Evolutionary conservation across 2,113 vertebrate genomes (phyloP).

Genomic region (Dicentrarchus labrax): DNA sequence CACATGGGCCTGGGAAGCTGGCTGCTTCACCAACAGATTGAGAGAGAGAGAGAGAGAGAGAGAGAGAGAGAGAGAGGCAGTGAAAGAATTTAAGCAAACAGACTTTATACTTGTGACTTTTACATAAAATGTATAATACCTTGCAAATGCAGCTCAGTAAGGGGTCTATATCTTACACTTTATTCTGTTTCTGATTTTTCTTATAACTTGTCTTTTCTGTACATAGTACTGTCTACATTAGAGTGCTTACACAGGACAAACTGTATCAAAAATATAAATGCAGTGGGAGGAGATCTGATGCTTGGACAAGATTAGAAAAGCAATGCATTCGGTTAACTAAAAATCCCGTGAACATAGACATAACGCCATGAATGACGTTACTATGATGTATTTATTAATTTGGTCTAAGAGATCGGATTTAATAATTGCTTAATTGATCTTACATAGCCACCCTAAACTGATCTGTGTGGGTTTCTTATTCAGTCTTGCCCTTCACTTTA

Average conservation of each 20-base stretch:
- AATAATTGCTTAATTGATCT: background rate
- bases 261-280: background rate
- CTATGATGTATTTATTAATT: background rate
- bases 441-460: too few species aligned
- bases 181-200: background rate
- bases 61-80: background rate
- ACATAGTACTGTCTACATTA: background rate
- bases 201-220: background rate
- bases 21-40: conserved; percentile 34
- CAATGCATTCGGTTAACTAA: background rate
- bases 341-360: background rate
- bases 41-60: background rate
- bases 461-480: background rate
- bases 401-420: background rate
- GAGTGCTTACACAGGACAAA: background rate
- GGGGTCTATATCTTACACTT: background rate
- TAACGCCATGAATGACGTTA: too few species aligned
- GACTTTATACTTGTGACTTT: background rate
- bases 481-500: background rate
- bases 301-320: background rate
- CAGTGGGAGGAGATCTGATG: background rate
- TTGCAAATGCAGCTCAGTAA: background rate
- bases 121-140: background rate
- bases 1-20: conserved; percentile 51
- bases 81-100: background rate